Evolutionary conservation across 2,113 vertebrate genomes (phyloP).

Genomic region (Ochotona princeps): DNA sequence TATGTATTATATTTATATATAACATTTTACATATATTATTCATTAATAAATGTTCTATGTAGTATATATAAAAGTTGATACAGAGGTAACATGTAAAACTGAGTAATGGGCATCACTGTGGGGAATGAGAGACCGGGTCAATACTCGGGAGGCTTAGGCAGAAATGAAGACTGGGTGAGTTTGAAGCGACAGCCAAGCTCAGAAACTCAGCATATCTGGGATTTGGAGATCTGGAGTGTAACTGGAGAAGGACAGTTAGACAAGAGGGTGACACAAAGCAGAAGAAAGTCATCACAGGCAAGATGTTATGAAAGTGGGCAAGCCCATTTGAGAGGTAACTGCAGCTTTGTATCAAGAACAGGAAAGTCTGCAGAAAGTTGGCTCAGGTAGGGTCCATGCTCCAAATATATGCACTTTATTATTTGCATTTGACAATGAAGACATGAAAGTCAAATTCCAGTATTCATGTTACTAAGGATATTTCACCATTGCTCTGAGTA

Average conservation of each 20-base stretch:
- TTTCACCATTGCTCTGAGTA: not conserved
- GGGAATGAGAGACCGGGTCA: not conserved
- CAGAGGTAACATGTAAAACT: not conserved
- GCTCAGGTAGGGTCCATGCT: not conserved
- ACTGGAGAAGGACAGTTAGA: not conserved
- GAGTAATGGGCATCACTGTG: not conserved
- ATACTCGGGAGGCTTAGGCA: not conserved
- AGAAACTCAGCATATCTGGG: not conserved
- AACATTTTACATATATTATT: no score
- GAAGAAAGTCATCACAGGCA: no score
- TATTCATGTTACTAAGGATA: not conserved
- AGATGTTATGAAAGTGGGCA: not conserved
- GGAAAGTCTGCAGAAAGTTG: not conserved
- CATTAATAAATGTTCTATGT: no score
- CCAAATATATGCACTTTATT: not conserved
- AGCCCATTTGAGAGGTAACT: no score
- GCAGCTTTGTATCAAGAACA: not conserved
- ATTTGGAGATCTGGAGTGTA: not conserved
- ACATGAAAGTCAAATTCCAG: not conserved
- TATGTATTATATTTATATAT: no score
- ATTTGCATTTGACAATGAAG: not conserved
- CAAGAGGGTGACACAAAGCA: not conserved
- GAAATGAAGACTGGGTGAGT: not conserved
- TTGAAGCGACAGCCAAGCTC: not conserved
- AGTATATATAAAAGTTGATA: no score